Conservation (phyloP, 2,797 vertebrate species). For the Enteromius anoplus region DNA sequence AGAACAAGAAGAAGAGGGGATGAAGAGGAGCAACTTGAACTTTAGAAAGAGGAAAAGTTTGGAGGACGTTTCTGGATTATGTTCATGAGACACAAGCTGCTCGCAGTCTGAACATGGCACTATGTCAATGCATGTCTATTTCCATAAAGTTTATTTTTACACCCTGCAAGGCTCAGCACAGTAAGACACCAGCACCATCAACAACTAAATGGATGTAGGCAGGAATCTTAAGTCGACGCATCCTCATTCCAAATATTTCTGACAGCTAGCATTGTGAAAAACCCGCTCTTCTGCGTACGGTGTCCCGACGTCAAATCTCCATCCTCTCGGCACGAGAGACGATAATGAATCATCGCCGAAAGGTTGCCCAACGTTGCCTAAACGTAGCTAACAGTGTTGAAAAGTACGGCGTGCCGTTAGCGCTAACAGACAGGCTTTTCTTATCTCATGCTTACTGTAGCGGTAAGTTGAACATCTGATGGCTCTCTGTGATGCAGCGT, state of each 20-base stretch:
- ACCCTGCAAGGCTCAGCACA: slow-evolving; percentile 79
- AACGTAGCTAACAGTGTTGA: slow-evolving; percentile 48
- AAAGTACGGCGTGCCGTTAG: slow-evolving; percentile 39
- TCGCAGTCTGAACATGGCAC: slow-evolving; percentile 85
- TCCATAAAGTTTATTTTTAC: slow-evolving; percentile 86
- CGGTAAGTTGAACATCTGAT: slow-evolving; percentile 82
- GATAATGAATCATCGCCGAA: slow-evolving; percentile 47
- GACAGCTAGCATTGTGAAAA: slow-evolving; percentile 54
- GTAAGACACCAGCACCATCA: slow-evolving; percentile 72
- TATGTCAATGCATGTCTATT: slow-evolving; percentile 85
- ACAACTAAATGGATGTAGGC: slow-evolving; percentile 70
- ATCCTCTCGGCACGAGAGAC: slow-evolving; percentile 35
- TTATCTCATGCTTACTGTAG: slow-evolving; percentile 80
- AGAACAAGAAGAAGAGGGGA: slow-evolving; percentile 66
- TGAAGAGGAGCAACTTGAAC: slow-evolving; percentile 80
- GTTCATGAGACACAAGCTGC: slow-evolving; percentile 85
- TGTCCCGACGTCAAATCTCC: slow-evolving; percentile 32
- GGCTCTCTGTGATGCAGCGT: slow-evolving; percentile 72
- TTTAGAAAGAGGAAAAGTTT: slow-evolving; percentile 80
- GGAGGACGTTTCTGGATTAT: slow-evolving; percentile 85
- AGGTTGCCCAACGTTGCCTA: slow-evolving; percentile 51
- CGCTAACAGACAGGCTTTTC: slow-evolving; percentile 61
- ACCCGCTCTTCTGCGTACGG: slow-evolving; percentile 18
- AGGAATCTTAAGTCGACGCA: slow-evolving; percentile 57
- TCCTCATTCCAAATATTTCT: slow-evolving; percentile 57